phyloP scores from a whole-genome alignment of 35 echinoderm and acorn worm genomes.

The Holothuria glaberrima region DNA sequence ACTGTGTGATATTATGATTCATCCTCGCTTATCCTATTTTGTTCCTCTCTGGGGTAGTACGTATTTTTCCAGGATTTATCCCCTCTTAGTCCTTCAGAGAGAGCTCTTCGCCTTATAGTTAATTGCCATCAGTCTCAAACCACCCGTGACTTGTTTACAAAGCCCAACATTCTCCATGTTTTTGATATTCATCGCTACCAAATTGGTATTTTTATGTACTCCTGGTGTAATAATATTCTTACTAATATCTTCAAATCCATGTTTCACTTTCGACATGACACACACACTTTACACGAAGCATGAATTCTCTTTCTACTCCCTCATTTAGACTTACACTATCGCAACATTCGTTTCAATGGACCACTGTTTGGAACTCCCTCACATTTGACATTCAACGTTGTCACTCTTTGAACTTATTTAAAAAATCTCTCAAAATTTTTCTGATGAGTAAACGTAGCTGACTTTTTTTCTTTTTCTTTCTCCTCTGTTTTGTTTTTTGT shows the following conservation, averaged over 20 bases:
- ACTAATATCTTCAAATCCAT: neutral
- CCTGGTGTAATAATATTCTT: neutral
- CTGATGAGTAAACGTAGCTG: slow-evolving; percentile 9
- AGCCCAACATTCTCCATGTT: neutral
- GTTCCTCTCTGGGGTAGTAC: neutral
- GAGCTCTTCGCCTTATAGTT: neutral
- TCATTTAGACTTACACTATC: neutral
- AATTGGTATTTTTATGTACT: slow-evolving; percentile 1
- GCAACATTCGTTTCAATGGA: neutral
- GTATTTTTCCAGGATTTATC: slow-evolving; percentile 3
- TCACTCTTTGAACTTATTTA: neutral
- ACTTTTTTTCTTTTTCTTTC: neutral
- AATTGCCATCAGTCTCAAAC: neutral
- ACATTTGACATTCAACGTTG: neutral
- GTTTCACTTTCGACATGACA: slow-evolving; percentile 6
- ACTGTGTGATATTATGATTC: neutral
- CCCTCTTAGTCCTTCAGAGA: neutral
- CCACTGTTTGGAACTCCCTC: neutral
- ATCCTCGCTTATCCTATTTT: neutral
- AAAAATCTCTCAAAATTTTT: neutral
- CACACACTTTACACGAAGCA: neutral
- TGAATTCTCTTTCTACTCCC: neutral
- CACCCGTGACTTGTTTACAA: neutral
- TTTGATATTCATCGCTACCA: too few relatives aligned
- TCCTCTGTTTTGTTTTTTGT: neutral